These are phyloP conservation scores for Gambusia holbrooki DNA, from an alignment of 2,113 vertebrate species.

Conservation along the genomic window DNA sequence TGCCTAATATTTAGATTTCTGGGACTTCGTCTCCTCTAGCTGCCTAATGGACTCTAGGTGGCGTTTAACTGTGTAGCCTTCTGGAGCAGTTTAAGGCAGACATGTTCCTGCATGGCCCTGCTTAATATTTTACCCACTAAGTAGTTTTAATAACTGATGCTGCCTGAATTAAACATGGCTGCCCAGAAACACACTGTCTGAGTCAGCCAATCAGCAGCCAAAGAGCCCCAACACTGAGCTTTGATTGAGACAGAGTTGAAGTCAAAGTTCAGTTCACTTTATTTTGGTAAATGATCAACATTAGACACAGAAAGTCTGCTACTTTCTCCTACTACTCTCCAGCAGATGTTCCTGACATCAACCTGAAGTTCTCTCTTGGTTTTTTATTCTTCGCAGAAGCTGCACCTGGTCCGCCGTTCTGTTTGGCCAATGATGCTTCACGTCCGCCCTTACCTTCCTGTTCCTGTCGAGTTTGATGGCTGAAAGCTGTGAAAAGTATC, in stretches of 20 bases:
- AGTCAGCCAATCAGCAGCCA: slow-evolving; percentile 9
- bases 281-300: too few species aligned
- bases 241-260: slow-evolving; percentile 21
- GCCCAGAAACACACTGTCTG: background rate
- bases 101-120: background rate
- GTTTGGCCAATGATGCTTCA: too few species aligned
- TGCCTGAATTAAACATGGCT: slow-evolving; percentile 55
- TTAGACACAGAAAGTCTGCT: too few species aligned
- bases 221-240: background rate
- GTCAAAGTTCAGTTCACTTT: too few species aligned
- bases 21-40: background rate
- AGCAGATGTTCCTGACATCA: too few species aligned
- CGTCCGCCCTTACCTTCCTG: too few species aligned
- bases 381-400: too few species aligned
- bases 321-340: too few species aligned
- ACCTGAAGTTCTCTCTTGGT: too few species aligned
- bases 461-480: too few species aligned
- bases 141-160: slow-evolving; percentile 55
- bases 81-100: slow-evolving; percentile 26
- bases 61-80: background rate
- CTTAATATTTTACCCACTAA: slow-evolving; percentile 60
- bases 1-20: slow-evolving; percentile 28
- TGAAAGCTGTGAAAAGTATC: too few species aligned
- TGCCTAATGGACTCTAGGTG: slow-evolving; percentile 38
- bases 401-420: too few species aligned